phyloP scores from a whole-genome alignment of 2,888 invertebrate genomes.

The Drosophila mulleri region DNA sequence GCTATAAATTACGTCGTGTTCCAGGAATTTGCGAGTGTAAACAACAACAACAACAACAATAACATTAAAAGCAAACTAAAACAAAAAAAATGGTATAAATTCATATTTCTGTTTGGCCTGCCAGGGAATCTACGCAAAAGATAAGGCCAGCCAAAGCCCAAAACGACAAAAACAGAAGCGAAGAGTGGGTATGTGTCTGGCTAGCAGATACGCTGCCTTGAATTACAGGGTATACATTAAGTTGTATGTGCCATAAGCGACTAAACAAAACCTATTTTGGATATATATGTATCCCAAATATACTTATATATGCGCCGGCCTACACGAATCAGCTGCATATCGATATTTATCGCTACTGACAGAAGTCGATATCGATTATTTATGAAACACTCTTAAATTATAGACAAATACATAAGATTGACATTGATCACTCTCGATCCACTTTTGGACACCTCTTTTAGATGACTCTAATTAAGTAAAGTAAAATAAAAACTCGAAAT shows the following conservation, averaged over 20 bases:
- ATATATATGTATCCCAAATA: not conserved
- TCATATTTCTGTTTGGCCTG: slow-evolving; percentile 61
- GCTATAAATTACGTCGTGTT: slow-evolving; percentile 71
- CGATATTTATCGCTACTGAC: not conserved
- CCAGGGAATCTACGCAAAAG: slow-evolving; percentile 56
- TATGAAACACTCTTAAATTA: not conserved
- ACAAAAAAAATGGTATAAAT: slow-evolving; percentile 56
- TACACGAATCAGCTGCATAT: no score
- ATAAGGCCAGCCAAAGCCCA: slow-evolving; percentile 52
- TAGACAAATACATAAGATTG: no score
- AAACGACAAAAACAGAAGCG: slow-evolving; percentile 26
- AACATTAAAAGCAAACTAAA: slow-evolving; percentile 34
- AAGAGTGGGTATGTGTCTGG: not conserved
- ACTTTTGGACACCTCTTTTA: no score
- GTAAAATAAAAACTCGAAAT: no score
- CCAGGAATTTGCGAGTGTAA: slow-evolving; percentile 62
- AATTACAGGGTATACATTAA: not conserved
- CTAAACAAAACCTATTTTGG: not conserved
- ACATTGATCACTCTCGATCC: no score
- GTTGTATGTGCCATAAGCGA: not conserved
- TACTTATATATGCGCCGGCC: no score
- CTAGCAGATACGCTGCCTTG: not conserved
- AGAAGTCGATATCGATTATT: not conserved
- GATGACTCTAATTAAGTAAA: no score
- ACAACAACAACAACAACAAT: slow-evolving; percentile 30